Base-by-base conservation (phyloP, 2,888 invertebrate genomes). In the Orchesella flavescens region DNA sequence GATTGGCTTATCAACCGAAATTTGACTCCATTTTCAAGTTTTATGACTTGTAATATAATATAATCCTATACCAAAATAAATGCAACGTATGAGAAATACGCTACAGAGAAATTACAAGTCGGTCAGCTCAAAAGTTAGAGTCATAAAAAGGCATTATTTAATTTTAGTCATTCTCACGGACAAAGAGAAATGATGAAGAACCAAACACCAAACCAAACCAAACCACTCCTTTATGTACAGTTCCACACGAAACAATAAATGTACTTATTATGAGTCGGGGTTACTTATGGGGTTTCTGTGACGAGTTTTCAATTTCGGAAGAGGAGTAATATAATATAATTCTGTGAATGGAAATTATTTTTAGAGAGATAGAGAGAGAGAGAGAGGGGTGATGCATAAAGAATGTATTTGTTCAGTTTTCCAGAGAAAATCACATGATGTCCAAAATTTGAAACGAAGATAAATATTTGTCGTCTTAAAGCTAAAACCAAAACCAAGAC, bases 391-490 rank as follows among this genome's bases (percentile, higher is more conserved):
- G 34, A 59, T 59, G 59, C 59, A 59, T 59, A 10, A 59, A 10
- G 59, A 10, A 59, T 21, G 59, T 5, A 21, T 21, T 57, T 57
- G 57, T 57, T 57, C 19, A 23, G 15, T 17, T 53, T 53, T 69
- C 69, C 69, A 69, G 53, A 2, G 53, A 69, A 69, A 53, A 69
- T 69, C 69, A 53, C 24, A 53, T 23, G 69, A 46, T 53, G 57
- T 53, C 72, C 57, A 19, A 21, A 49, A 23, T 72, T 19, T 13
- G 13, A 61, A 61, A 12, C 10, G 17, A 57, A 59, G 57, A 59
- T 57, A 72, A 34, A 72, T 72, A 72, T 59, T 55, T 55, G 57
- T 43, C 44, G 57, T 72, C 57, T 59, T 34, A 55, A 59, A 59
- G 57, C 49, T 66, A 61, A 61, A 61, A 13, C 10, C 17, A 46